Conservation (phyloP, 2,797 vertebrate genomes). For the Sebastes oblongus region DNA sequence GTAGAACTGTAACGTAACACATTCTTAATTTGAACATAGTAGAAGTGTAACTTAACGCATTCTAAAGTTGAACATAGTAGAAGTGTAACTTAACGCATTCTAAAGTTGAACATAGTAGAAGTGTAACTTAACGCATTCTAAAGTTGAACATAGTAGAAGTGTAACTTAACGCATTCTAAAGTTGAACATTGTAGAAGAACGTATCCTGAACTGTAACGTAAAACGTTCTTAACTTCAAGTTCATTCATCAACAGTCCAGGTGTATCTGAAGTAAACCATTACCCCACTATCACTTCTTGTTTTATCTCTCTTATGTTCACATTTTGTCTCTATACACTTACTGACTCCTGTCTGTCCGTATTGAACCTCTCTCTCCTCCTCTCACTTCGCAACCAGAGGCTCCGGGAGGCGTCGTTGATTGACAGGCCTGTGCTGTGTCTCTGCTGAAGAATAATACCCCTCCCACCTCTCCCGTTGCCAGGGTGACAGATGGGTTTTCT, state of each 20-base stretch:
- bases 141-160: too few species aligned
- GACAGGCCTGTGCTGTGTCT: constrained; percentile 54
- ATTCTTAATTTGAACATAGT: too few species aligned
- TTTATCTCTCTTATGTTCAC: not conserved
- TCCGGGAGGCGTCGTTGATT: constrained; percentile 52
- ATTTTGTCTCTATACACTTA: not conserved
- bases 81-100: too few species aligned
- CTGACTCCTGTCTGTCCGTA: constrained; percentile 1
- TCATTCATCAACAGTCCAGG: not conserved
- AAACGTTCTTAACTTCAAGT: too few species aligned
- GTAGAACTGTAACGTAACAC: too few species aligned
- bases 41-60: accelerated
- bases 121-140: too few species aligned
- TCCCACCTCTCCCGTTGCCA: constrained; percentile 65
- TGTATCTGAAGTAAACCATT: not conserved
- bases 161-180: too few species aligned
- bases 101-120: too few species aligned
- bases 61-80: too few species aligned
- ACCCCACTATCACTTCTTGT: not conserved
- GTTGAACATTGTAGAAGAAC: too few species aligned
- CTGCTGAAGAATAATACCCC: constrained; percentile 50
- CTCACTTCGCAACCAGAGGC: constrained; percentile 34
- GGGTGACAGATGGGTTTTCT: constrained; percentile 77
- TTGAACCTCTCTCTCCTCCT: constrained; percentile 30
- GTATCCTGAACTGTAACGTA: too few species aligned